phyloP scores from a whole-genome alignment of 2,888 invertebrate genomes.

The Philonicus albiceps region DNA sequence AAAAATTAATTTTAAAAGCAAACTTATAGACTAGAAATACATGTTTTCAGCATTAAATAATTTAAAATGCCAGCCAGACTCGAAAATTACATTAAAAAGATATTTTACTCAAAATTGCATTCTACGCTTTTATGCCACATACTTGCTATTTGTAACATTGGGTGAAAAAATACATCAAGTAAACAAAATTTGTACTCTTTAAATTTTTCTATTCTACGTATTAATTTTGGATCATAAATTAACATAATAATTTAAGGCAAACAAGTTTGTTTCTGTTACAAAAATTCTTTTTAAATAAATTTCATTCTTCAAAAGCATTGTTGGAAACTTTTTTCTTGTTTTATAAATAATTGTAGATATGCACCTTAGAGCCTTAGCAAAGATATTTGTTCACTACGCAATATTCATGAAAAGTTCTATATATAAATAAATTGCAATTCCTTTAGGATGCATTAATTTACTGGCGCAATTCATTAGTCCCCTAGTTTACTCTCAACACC shows the following conservation, averaged over 20 bases:
- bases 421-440: neutral
- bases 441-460: neutral
- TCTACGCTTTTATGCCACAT: neutral
- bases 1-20: neutral
- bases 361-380: neutral
- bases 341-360: neutral
- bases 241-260: neutral
- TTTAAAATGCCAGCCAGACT: neutral
- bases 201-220: neutral
- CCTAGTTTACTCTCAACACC: neutral
- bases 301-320: neutral
- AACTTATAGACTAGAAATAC: neutral
- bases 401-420: neutral
- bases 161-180: neutral
- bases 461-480: neutral
- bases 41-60: neutral
- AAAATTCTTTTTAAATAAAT: neutral
- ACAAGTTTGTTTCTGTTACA: neutral
- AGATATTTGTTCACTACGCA: neutral
- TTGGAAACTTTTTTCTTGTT: neutral
- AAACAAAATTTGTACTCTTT: neutral
- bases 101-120: neutral
- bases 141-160: neutral
- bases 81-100: neutral
- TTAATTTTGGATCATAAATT: neutral